Base-by-base conservation (phyloP, 1,140 invertebrate species). In the Aphis gossypii region DNA sequence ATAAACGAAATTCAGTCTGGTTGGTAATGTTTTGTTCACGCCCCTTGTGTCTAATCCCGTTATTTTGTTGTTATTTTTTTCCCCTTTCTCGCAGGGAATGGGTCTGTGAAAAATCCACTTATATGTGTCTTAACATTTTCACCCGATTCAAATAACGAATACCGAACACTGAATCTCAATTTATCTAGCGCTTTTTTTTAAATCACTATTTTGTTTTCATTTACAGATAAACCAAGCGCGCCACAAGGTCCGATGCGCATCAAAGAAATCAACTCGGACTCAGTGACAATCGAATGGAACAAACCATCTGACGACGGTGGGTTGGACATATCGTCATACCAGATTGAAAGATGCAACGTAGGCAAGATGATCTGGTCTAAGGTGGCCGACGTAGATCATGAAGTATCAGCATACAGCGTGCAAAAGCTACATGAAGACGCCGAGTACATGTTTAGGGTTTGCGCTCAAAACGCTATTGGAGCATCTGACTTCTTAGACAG, bases 401-500 rank as follows among this genome's bases (percentile, higher is more conserved):
- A 97, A 93, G 96, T 97, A 2, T 96, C 96, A 44, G 97, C 96
- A 3, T 97, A 97, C 95, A 97, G 96, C 83, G 96, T 99, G 90
- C 97, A 98, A 94, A 97, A 97, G 94, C 95, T 99, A 25, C 96
- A 97, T 93, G 97, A 98, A 95, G 97, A 98, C 94, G 96, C 96
- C 38, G 97, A 98, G 94, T 99, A 99, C 94, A 97, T 97, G 95
- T 99, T 98, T 96, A 96, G 98, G 94, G 96, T 99, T 38, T 96
- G 97, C 94, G 98, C 98, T 48, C 96, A 96, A 94, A 99, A 99
- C 95, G 96, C 97, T 18, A 96, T 98, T 92, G 98, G 98, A 14
- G 95, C 96, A 35, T 98, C 98, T 21, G 97, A 98, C 94, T 96
- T 97, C 11, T 95, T 97, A 38, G 96, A 97, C 95, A 97, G 97